Conservation (phyloP, 2,797 vertebrate genomes). For the Graptemys geographica region DNA sequence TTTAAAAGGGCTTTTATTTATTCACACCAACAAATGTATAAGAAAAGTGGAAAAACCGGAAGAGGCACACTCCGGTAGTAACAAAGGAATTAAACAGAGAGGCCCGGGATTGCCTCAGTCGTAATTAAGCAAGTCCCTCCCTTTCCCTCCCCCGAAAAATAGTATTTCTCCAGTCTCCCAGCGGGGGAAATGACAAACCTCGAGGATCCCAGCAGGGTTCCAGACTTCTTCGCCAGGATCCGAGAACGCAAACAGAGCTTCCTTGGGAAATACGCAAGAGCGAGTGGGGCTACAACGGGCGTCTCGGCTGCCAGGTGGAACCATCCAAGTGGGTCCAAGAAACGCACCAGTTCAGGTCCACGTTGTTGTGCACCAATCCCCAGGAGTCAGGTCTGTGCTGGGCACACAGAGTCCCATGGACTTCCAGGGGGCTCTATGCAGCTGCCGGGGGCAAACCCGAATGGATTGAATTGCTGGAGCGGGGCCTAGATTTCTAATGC, state of each 20-base stretch:
- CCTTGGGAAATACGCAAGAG: not conserved
- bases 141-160: not conserved
- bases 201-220: not conserved
- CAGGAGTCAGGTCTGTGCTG: not conserved
- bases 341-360: not conserved
- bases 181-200: not conserved
- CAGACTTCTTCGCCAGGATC: not conserved
- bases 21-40: constrained; percentile 48
- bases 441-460: not conserved
- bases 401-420: not conserved
- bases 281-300: not conserved
- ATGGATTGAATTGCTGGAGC: not conserved
- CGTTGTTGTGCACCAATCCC: not conserved
- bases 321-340: not conserved
- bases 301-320: not conserved
- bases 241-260: not conserved
- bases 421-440: not conserved
- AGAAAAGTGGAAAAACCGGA: not conserved
- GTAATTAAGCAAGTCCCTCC: not conserved
- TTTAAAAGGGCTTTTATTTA: constrained; percentile 56
- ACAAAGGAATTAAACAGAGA: constrained; percentile 18
- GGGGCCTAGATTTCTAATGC: not conserved
- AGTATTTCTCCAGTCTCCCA: not conserved
- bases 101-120: accelerated
- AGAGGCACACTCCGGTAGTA: constrained; percentile 2